phyloP scores from a whole-genome alignment of 2,888 invertebrate species.

The Drosophila melanosoma region DNA sequence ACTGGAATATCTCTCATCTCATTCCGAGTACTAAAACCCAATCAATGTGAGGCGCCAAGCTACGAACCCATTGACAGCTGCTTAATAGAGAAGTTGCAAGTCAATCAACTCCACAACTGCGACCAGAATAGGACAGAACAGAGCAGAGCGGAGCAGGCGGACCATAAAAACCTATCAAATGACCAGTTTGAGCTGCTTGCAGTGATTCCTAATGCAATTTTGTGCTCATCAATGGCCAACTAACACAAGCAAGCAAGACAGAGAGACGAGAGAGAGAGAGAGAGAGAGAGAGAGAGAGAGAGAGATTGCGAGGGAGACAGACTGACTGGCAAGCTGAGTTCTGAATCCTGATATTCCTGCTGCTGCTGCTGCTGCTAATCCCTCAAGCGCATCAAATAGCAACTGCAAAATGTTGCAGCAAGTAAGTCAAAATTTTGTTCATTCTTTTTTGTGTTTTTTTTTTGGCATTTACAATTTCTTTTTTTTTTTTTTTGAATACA shows the following conservation, averaged over 20 bases:
- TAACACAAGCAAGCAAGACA: neutral
- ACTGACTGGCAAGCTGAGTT: neutral
- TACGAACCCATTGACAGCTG: conserved; percentile 20
- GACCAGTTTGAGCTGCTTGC: conserved; percentile 22
- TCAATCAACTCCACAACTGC: conserved; percentile 16
- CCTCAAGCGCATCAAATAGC: conserved; percentile 67
- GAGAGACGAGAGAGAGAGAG: neutral
- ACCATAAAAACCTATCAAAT: conserved; percentile 27
- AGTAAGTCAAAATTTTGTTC: conserved; percentile 58
- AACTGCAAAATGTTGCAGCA: conserved; percentile 55
- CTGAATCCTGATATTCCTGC: conserved; percentile 21
- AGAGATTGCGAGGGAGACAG: neutral
- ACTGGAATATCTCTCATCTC: neutral
- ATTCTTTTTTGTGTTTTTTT: conserved; percentile 5
- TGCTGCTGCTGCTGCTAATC: conserved; percentile 53
- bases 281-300: too few species aligned
- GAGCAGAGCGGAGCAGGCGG: neutral
- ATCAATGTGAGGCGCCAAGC: conserved; percentile 16
- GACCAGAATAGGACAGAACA: neutral
- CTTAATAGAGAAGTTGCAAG: conserved; percentile 12
- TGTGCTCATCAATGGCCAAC: conserved; percentile 44
- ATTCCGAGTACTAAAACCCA: conserved; percentile 13
- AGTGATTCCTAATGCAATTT: conserved; percentile 60
- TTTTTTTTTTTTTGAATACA: conserved; percentile 2
- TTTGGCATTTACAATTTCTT: neutral